Percentiles rank a stretch among this genome's conserved stretches.
Conservation (phyloP, 1,140 invertebrate species). For the Bursaphelenchus mucronatus region DNA sequence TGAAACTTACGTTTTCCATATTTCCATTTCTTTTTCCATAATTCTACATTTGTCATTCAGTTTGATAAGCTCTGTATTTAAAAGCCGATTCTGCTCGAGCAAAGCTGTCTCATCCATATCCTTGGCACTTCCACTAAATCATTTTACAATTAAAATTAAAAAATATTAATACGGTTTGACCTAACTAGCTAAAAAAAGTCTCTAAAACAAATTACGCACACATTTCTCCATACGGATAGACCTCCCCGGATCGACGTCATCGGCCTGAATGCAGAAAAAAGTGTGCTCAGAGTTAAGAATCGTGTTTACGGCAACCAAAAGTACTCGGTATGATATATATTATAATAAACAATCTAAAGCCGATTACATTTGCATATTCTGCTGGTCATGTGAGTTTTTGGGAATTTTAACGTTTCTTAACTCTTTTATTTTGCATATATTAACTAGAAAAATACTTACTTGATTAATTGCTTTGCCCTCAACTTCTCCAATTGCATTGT, state of each 20-base stretch:
- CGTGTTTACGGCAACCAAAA: too few relatives aligned
- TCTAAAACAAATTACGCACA: conserved; percentile 5
- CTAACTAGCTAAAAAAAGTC: conserved; percentile 7
- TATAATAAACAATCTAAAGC: too few relatives aligned
- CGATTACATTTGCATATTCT: too few relatives aligned
- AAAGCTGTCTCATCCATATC: conserved; percentile 35
- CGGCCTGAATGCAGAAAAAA: too few relatives aligned
- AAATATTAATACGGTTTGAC: conserved; percentile 1
- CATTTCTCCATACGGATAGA: too few relatives aligned
- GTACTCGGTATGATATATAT: too few relatives aligned
- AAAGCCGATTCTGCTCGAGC: conserved; percentile 64
- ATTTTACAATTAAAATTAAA: not conserved
- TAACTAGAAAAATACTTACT: not conserved
- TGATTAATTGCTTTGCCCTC: conserved; percentile 4
- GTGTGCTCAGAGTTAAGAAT: too few relatives aligned
- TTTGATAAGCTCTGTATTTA: conserved; percentile 64
- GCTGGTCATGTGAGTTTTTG: too few relatives aligned
- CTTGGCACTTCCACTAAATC: conserved; percentile 10
- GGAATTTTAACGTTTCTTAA: too few relatives aligned
- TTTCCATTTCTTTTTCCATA: conserved; percentile 50
- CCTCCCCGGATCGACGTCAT: too few relatives aligned
- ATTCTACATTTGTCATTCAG: conserved; percentile 58
- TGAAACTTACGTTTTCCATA: conserved; percentile 56
- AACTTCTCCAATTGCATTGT: conserved; percentile 2
- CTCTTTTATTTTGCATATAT: too few relatives aligned